Base-by-base conservation (phyloP, 53 echinoderm and acorn worm genomes). In the Echinometra lucunter region DNA sequence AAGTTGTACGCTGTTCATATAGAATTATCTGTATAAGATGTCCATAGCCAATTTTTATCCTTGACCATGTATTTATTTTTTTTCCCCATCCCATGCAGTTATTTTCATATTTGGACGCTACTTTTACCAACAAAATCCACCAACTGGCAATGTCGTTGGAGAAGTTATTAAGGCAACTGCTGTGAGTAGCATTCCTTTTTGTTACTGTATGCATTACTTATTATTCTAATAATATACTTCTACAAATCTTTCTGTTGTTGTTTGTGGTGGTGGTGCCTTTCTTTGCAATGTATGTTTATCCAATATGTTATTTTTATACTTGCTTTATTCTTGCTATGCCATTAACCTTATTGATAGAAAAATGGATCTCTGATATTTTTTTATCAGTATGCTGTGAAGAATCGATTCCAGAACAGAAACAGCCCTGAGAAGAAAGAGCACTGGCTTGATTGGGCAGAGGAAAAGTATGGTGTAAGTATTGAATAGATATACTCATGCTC, bases 371-470 rank as follows among this genome's bases (percentile, higher is more conserved):
- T 56, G 12, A 3, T 94, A 4, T 93, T 96, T 75, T 38, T 82
- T 37, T 18, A 55, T 37, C 91, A 98, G 99, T 96, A 94, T 97
- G 99, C 99, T 40, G 66, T 98, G 32, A 98, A 98, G 89, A 97
- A 94, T 75, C 96, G 95, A 74, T 96, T 94, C 60, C 67, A 95
- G 57, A 60, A 94, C n/a, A 82, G 96, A 66, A 94, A 91, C 8
- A 96, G 93, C 11, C 95, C 40, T 2, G 96, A 95, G 42, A 96
- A 92, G 94, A 97, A 96, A 88, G 94, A 96, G 1, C 99, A 98
- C 57, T 98, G 99, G 99, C 55, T 98, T 91, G 99, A 98, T 66
- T 98, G 97, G 97, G 99, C 99, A 40, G 96, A 96, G 45, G 99
- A 98, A 88, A 97, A 96, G 91, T 98, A 97, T 95, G 99, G 98